Evolutionary conservation across 2,888 invertebrate genomes (phyloP).

Genomic region (Phlogophora meticulosa): DNA sequence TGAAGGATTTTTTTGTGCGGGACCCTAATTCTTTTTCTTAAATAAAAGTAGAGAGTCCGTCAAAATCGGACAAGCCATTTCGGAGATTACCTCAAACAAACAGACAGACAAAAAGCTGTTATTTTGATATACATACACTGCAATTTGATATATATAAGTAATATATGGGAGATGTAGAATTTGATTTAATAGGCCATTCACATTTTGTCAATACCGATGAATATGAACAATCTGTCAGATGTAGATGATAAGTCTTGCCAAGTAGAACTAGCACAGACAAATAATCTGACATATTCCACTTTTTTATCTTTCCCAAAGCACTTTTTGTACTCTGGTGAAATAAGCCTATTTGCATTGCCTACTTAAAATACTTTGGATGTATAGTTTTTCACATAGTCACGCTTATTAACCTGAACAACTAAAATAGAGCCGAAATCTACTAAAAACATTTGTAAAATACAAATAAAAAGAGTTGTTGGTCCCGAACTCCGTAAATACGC

Average conservation of each 20-base stretch:
- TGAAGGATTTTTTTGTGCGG: too few relatives aligned
- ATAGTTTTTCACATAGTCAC: background rate
- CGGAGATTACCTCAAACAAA: too few relatives aligned
- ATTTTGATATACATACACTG: too few relatives aligned
- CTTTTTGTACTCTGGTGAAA: constrained; percentile 44
- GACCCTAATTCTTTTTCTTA: too few relatives aligned
- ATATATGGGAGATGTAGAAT: too few relatives aligned
- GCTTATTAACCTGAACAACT: background rate
- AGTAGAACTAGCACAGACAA: constrained; percentile 21
- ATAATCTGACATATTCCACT: constrained; percentile 46
- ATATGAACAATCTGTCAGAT: constrained; percentile 5
- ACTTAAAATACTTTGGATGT: constrained; percentile 16
- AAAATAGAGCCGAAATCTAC: background rate
- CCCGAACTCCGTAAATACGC: too few relatives aligned
- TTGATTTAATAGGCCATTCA: too few relatives aligned
- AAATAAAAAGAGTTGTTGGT: too few relatives aligned
- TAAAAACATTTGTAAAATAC: background rate
- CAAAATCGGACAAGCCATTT: too few relatives aligned
- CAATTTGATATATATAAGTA: too few relatives aligned
- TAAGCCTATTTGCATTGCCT: constrained; percentile 28
- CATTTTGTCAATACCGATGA: background rate
- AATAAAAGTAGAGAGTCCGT: too few relatives aligned
- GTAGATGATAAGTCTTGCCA: background rate
- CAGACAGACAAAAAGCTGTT: too few relatives aligned
- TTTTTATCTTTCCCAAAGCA: constrained; percentile 37